These are phyloP conservation scores for Sycobia sp. DNA, from an alignment of 1,140 invertebrate genomes.

Conservation along the genomic window DNA sequence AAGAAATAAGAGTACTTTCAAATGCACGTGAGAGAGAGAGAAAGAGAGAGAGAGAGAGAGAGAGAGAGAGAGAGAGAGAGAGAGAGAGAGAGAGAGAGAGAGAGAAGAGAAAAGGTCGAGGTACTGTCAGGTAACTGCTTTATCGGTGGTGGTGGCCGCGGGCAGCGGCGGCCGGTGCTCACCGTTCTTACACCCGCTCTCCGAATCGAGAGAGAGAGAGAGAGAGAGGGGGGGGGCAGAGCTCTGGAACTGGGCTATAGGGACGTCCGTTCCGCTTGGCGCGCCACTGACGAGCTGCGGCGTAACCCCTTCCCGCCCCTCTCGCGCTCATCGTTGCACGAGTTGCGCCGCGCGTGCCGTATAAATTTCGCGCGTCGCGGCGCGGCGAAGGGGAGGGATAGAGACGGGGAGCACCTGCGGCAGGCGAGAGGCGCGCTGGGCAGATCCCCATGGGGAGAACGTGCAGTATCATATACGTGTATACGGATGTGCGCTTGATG, in stretches of 20 bases:
- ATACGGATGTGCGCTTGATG: too few relatives aligned
- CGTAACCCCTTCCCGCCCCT: too few relatives aligned
- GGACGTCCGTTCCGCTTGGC: slow-evolving; percentile 9
- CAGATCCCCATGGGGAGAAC: too few relatives aligned
- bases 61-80: not conserved
- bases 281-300: not conserved
- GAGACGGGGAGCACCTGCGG: too few relatives aligned
- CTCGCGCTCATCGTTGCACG: not conserved
- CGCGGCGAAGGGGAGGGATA: too few relatives aligned
- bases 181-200: not conserved
- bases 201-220: too few relatives aligned
- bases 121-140: not conserved
- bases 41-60: not conserved
- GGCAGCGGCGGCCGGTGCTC: not conserved
- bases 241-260: slow-evolving; percentile 17
- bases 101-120: not conserved
- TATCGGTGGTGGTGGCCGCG: not conserved
- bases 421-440: too few relatives aligned
- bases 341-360: not conserved
- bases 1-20: too few relatives aligned
- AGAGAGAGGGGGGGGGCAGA: not conserved
- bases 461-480: too few relatives aligned
- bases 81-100: not conserved
- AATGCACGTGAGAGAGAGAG: too few relatives aligned
- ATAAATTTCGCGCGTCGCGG: not conserved